A percentile compares a stretch with the other conserved stretches of the same genome.
Conservation (phyloP, 2,888 invertebrate species). For the Papilio demoleus region DNA sequence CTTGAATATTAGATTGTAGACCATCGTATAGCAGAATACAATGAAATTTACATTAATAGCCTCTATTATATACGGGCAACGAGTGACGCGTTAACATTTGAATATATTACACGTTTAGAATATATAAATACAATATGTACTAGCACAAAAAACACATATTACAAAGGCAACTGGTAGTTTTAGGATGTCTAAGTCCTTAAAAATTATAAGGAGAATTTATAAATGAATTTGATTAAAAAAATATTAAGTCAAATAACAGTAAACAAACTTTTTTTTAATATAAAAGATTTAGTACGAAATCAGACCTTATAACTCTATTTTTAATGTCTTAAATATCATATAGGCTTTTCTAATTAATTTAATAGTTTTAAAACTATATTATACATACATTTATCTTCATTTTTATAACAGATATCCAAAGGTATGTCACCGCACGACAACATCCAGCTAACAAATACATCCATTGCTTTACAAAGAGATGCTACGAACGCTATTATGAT, state of each 20-base stretch:
- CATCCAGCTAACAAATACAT: constrained; percentile 29
- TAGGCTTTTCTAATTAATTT: not conserved
- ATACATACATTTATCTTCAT: constrained; percentile 31
- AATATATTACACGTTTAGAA: not conserved
- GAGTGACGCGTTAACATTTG: not conserved
- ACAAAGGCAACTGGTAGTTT: too few relatives aligned
- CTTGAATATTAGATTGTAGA: not conserved
- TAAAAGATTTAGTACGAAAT: too few relatives aligned
- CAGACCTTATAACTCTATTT: too few relatives aligned
- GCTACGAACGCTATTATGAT: constrained; percentile 17
- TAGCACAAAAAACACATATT: too few relatives aligned
- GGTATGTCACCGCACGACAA: constrained; percentile 11
- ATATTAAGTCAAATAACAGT: too few relatives aligned
- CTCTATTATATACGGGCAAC: constrained; percentile 24
- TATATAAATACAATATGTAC: not conserved
- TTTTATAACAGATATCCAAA: constrained; percentile 6
- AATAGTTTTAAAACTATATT: not conserved
- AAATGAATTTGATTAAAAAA: too few relatives aligned
- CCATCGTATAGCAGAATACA: not conserved
- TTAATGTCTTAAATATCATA: too few relatives aligned
- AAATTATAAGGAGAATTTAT: too few relatives aligned
- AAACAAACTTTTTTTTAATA: too few relatives aligned
- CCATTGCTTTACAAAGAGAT: constrained; percentile 36
- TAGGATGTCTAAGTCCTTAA: too few relatives aligned
- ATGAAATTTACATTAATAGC: constrained; percentile 27